Conservation (phyloP, 2,888 invertebrate genomes). For the Folsomia manolachei region DNA sequence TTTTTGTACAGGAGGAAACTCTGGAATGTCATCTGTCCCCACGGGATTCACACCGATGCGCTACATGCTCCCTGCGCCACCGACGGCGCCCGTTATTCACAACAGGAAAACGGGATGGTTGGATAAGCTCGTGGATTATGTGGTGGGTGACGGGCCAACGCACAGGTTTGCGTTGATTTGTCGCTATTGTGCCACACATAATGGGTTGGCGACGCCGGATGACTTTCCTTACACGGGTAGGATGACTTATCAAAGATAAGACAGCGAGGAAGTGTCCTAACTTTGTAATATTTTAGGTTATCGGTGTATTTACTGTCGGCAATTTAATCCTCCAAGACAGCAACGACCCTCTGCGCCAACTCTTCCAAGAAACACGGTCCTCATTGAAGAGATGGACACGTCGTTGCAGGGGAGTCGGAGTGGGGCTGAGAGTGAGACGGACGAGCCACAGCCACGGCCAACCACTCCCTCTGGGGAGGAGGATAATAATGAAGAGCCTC, state of each 20-base stretch:
- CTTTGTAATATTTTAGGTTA: constrained; percentile 62
- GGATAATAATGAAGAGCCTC: constrained; percentile 2
- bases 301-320: constrained; percentile 85
- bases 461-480: constrained; percentile 13
- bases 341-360: constrained; percentile 74
- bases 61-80: constrained; percentile 45
- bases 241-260: no score
- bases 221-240: constrained; percentile 67
- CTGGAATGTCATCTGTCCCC: constrained; percentile 13
- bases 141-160: constrained; percentile 92
- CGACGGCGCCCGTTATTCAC: constrained; percentile 39
- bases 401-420: no score
- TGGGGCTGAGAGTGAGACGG: constrained; percentile 13
- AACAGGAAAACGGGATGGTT: constrained; percentile 54
- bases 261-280: not conserved
- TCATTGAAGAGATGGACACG: constrained; percentile 48
- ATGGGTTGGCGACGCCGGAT: constrained; percentile 78
- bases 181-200: constrained; percentile 82
- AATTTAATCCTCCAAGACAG: constrained; percentile 83
- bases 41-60: constrained; percentile 30
- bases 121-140: constrained; percentile 87
- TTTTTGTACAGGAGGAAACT: not conserved
- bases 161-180: constrained; percentile 96
- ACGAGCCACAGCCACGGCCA: no score
- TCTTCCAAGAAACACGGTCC: constrained; percentile 48